Evolutionary conservation across 2,113 vertebrate species (phyloP), one percentile per base, ranked within the genome.

Genomic region (Meleagris gallopavo): DNA sequence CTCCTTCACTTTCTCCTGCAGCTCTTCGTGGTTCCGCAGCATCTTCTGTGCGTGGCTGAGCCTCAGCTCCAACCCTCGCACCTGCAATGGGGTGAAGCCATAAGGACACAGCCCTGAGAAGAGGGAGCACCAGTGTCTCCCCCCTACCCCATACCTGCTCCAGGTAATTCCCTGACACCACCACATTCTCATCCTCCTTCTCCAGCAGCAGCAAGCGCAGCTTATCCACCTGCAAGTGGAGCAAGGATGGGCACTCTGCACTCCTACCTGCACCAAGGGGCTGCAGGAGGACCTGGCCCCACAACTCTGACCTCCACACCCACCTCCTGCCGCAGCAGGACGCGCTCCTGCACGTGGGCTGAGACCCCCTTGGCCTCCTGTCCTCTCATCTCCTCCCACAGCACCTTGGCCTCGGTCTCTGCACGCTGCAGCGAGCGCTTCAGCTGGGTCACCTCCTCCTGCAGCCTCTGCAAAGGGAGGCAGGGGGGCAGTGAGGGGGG

Each of bases 321-420:
- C 85, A 98, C 98, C 97, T 98, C 97, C 54, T 97, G 97, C 58
- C 67, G 94, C 67, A 98, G 97, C 72, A 96, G 80, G 80, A 98
- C 86, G 52, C 97, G 97, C 80, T 98, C 98, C 89, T 98, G 97
- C 64, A 98, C 11, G 1, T 91, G 86, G 57, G 77, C 36, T 8
- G 90, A 40, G 4, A 96, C 96, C 11, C 65, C 80, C 70, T 95
- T 86, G 62, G 86, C 94, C 75, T 86, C 79, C 85, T 94, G 94
- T 32, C 43, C 55, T 36, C 80, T 79, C 90, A 98, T 43, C 66
- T 98, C 97, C 67, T 98, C 97, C 90, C 97, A 97, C 48, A 98
- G 96, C 40, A 97, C 97, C 54, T 81, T 95, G 18, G 94, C 91
- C 75, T 98, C 97, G 0, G 92, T 97, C 90, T 98, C 97, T 0